Evolutionary conservation across 2,888 invertebrate species (phyloP), one percentile per base, ranked within the genome.

Genomic region (Altica lythri): DNA sequence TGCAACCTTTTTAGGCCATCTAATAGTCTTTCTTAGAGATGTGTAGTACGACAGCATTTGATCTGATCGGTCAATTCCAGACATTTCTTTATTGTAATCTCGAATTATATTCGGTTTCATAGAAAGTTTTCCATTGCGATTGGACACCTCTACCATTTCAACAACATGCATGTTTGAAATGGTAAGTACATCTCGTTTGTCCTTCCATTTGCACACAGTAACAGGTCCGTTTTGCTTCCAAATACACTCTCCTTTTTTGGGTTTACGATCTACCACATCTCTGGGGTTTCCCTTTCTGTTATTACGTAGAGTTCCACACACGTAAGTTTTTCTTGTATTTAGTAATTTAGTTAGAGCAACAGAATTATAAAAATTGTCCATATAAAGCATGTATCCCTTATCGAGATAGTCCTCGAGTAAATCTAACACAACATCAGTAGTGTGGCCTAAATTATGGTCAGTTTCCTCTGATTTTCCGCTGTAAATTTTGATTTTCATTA

Each of bases 201-300:
- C 48, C 38, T 27, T 38, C 38, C 35, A 48, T 38, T 48, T 27
- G 29, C 45, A 45, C 5, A 42, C 46, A 46, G 46, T 46, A 46
- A 46, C 46, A 46, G 34, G 46, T 16, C 27, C 43, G 25, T 43
- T 43, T 43, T 25, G 43, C 43, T 43, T 22, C 43, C 43, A 18
- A 42, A 42, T 42, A 19, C 42, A 42, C 42, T 43, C 27, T 8
- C 43, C 40, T 37, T 37, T 37, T 37, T 12, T 37, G 3, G 13
- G 13, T 37, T 37, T 37, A 37, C 37, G 37, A 37, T 37, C 8
- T 12, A 9, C 37, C 16, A 42, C 19, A 27, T 42, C 25, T 42
- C 22, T 27, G 25, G 42, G 42, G 14, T 25, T 42, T 22, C 25
- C 42, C 9, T 46, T 46, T 19, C 46, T 35, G 18, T 34, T 46